Base-by-base conservation (phyloP, 1,140 invertebrate species). In the Hydropsyche tenuis region DNA sequence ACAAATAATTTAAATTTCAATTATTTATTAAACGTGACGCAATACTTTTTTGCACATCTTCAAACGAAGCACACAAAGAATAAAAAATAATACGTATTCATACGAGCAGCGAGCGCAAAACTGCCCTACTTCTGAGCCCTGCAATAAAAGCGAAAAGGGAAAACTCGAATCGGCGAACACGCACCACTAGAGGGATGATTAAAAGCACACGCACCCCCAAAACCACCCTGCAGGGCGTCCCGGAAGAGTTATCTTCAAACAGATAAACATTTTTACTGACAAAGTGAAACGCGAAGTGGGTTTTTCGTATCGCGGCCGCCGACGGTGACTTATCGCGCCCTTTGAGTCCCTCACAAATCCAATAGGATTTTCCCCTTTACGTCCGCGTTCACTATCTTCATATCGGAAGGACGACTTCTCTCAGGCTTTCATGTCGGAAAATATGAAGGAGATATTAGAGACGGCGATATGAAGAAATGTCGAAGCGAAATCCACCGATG, bases 351-450 rank as follows among this genome's bases (percentile, higher is more conserved):
- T 48, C 18, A 22, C 65, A 48, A 68, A 68, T 68, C 45, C 65
- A 68, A 68, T 68, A 37, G 65, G 37, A n/a, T 68, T 68, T 68
- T 68, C 65, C 65, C 45, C 48, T 68, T 43, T 46, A 18, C 65
- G 45, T 48, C 37, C 64, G 16, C 16, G 37, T 68, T 48, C 23
- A 68, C 65, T 68, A 68, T 68, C 65, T 68, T 68, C 65, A 9
- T 9, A 4, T 37, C 30, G 30, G 30, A n/a, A n/a, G n/a, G n/a
- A n/a, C n/a, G n/a, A 37, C 30, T 37, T 9, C 30, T 37, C 9
- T 12, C 22, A 2, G n/a, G 37, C 43, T 22, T 68, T 68, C 65
- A 68, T 68, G 45, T 48, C 23, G 43, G 43, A 48, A 37, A 37
- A 37, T 37, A 37, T 37, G 30, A 37, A 9, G 30, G 30, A 37